Evolutionary conservation across 2,888 invertebrate species (phyloP).

Genomic region (Drosophila anceps): DNA sequence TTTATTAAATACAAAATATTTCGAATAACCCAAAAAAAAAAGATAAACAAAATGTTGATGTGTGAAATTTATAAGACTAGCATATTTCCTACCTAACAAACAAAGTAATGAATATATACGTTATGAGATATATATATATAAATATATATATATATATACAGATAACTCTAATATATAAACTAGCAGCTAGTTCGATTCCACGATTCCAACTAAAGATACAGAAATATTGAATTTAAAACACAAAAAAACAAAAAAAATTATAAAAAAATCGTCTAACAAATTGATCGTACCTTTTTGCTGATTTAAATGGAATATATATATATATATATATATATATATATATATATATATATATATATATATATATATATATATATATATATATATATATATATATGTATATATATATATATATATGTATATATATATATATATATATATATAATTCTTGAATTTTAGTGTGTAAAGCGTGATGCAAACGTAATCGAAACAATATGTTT

Average conservation of each 20-base stretch:
- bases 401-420: constrained; percentile 23
- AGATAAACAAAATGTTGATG: constrained; percentile 79
- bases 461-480: constrained; percentile 61
- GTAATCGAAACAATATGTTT: constrained; percentile 75
- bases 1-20: constrained; percentile 70
- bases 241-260: background rate
- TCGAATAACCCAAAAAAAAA: constrained; percentile 41
- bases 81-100: constrained; percentile 82
- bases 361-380: constrained; percentile 19
- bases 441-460: constrained; percentile 43
- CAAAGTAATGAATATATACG: constrained; percentile 51
- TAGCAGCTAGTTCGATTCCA: constrained; percentile 68
- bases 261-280: constrained; percentile 54
- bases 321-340: constrained; percentile 13
- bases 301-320: constrained; percentile 54
- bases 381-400: constrained; percentile 16
- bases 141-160: constrained; percentile 36
- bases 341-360: constrained; percentile 25
- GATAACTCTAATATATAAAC: constrained; percentile 43
- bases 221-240: constrained; percentile 64
- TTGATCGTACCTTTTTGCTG: constrained; percentile 79
- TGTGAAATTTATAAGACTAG: constrained; percentile 84
- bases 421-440: constrained; percentile 13
- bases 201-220: constrained; percentile 44
- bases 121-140: constrained; percentile 53